Evolutionary conservation across 2,113 vertebrate genomes (phyloP).

Genomic region (Psilopsiagon aurifrons): DNA sequence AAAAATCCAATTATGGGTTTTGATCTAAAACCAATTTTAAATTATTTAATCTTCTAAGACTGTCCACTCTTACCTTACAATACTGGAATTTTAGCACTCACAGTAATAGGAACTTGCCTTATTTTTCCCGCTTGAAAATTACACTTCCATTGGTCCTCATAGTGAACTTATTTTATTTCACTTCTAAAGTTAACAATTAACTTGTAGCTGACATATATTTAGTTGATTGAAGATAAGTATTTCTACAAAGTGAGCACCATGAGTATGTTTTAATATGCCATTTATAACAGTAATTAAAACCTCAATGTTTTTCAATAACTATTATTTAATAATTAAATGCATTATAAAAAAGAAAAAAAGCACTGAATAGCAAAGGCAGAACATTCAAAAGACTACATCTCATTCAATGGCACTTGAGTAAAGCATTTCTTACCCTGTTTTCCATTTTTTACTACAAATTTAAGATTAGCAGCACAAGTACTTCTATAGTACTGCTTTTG

Average conservation of each 20-base stretch:
- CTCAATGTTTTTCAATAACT: neutral
- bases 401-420: neutral
- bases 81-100: neutral
- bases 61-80: neutral
- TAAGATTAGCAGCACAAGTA: neutral
- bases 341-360: neutral
- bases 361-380: neutral
- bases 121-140: neutral
- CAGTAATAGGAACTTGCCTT: neutral
- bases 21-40: neutral
- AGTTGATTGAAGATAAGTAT: neutral
- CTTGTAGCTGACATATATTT: neutral
- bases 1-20: rapidly evolving
- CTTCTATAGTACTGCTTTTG: neutral
- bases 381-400: neutral
- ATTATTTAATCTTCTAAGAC: neutral
- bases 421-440: neutral
- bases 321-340: neutral
- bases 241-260: neutral
- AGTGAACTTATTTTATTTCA: neutral
- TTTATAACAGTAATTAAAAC: neutral
- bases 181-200: neutral
- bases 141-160: neutral
- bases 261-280: neutral
- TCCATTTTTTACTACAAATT: neutral